Conservation (phyloP, 2,888 invertebrate species). For the Leptura quadrifasciata region DNA sequence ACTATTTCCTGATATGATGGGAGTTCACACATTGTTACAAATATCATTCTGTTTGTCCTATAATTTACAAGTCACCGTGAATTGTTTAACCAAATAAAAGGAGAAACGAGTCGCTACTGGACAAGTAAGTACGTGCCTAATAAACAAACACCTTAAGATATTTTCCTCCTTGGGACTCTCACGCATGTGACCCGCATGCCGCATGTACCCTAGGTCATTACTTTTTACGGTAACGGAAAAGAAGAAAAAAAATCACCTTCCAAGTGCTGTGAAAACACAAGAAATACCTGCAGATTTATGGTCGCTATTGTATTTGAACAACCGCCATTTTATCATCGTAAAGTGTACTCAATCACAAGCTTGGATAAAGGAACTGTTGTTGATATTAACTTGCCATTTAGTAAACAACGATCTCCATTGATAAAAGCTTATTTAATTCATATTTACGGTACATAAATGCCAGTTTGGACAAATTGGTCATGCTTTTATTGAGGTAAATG, state of each 20-base stretch:
- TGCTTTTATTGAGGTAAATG: slow-evolving; percentile 15
- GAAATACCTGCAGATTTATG: slow-evolving; percentile 40
- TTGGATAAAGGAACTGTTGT: slow-evolving; percentile 21
- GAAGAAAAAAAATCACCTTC: slow-evolving; percentile 31
- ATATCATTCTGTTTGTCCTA: background rate
- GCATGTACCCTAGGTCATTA: slow-evolving; percentile 42
- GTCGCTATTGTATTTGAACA: slow-evolving; percentile 35
- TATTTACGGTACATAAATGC: slow-evolving; percentile 37
- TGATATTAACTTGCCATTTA: slow-evolving; percentile 34
- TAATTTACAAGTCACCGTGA: slow-evolving; percentile 24
- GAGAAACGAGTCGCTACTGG: slow-evolving; percentile 42
- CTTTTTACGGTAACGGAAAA: slow-evolving; percentile 39
- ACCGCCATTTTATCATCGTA: slow-evolving; percentile 36
- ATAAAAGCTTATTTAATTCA: slow-evolving; percentile 33
- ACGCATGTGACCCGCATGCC: slow-evolving; percentile 45
- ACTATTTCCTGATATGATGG: background rate
- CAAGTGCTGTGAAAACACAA: slow-evolving; percentile 38
- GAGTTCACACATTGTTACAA: background rate
- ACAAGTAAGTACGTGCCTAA: slow-evolving; percentile 40
- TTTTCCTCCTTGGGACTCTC: slow-evolving; percentile 42
- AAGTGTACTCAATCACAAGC: slow-evolving; percentile 22
- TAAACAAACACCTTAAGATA: slow-evolving; percentile 45
- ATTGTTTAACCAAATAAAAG: slow-evolving; percentile 27
- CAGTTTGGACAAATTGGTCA: slow-evolving; percentile 34
- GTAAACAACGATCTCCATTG: slow-evolving; percentile 38